Conservation (phyloP, 2,797 vertebrate species). For the Lemur catta region DNA sequence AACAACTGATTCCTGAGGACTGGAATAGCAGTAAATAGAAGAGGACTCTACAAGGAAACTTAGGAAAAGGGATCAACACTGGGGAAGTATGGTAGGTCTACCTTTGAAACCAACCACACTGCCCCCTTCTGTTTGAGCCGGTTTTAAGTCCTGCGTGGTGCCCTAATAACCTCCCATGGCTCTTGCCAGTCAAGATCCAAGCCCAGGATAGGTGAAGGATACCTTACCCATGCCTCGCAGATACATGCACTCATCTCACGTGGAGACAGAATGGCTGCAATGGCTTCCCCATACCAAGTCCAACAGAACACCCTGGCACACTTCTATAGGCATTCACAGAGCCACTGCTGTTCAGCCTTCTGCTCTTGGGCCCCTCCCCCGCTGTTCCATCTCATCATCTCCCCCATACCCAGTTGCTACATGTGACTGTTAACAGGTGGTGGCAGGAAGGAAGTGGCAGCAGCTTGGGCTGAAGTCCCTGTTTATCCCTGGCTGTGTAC, state of each 20-base stretch:
- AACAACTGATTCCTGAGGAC: background rate
- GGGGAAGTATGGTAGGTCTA: no score
- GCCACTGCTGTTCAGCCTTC: background rate
- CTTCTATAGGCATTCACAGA: background rate
- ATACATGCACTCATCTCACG: background rate
- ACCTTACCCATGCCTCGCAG: background rate
- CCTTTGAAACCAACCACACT: background rate
- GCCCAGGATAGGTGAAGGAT: background rate
- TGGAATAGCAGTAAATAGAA: background rate
- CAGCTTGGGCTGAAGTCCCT: conserved; percentile 65
- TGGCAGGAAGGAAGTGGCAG: conserved; percentile 74
- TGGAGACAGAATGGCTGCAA: background rate
- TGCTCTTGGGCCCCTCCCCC: background rate
- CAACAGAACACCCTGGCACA: background rate
- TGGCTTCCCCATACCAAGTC: background rate
- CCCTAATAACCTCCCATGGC: background rate
- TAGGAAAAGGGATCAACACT: background rate
- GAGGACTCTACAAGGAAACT: background rate
- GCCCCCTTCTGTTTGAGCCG: background rate
- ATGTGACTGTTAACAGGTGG: conserved; percentile 70
- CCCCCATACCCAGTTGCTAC: conserved; percentile 36
- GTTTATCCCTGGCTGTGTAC: conserved; percentile 66
- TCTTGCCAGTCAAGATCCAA: background rate
- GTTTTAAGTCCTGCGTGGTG: background rate
- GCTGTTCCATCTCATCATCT: background rate